Base-by-base conservation (phyloP, 2,888 invertebrate genomes). In the Latheticus oryzae region DNA sequence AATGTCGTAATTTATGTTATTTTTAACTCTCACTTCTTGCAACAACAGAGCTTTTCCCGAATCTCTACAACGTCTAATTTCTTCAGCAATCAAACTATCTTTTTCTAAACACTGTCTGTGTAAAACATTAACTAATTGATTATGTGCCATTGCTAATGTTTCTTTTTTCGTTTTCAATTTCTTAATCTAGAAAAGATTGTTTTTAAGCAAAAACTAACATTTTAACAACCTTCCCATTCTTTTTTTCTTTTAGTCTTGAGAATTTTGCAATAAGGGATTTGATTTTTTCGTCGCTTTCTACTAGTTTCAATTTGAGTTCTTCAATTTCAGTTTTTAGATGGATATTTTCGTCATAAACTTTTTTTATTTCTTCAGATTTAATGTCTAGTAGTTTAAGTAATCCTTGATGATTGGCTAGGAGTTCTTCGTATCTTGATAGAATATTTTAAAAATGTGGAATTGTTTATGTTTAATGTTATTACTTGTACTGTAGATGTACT, bases 401-500 rank as follows among this genome's bases (percentile, higher is more conserved):
- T 16, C 75, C 74, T 48, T 74, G 70, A 32, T 77, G 70, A 53
- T 68, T 76, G 2, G 70, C 62, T 7, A 74, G 32, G 2, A 77
- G 60, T 60, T 77, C 77, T 62, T 77, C 77, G 52, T 76, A 75
- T 56, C 75, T 76, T 30, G 33, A 21, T 23, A 23, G 48, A 21
- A 35, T 61, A 24, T 24, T 15, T 38, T n/a, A n/a, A n/a, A n/a
- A n/a, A n/a, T 5, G 21, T 21, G 4, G 5, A 21, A 21, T 5
- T 21, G 21, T 21, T 21, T 7, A 26, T 9, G 8, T n/a, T n/a
- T n/a, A n/a, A n/a, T n/a, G n/a, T n/a, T n/a, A n/a, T 45, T 69
- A 83, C 83, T 83, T 82, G 65, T 81, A 82, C 64, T 84, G 84
- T 7, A 84, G 73, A 66, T 83, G 81, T 3, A 82, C 80, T 61